Evolutionary conservation across 2,113 vertebrate genomes (phyloP).

Genomic region (Galemys pyrenaicus): DNA sequence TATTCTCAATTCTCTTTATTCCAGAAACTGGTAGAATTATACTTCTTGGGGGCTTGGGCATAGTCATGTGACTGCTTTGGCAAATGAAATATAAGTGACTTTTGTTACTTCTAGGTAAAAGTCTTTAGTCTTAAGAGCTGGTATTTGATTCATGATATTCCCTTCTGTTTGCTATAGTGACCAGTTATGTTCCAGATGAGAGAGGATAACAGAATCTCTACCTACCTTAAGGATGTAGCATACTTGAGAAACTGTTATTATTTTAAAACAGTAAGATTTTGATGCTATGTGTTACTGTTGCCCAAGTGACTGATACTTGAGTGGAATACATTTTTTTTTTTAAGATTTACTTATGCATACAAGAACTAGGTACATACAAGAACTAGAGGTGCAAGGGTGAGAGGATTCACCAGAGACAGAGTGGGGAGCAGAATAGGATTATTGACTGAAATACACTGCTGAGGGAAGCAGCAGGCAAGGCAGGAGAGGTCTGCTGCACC

Average conservation of each 20-base stretch:
- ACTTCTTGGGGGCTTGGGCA: neutral
- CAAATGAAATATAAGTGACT: conserved; percentile 42
- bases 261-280: conserved; percentile 33
- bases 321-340: no score
- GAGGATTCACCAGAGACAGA: no score
- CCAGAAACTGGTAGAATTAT: conserved; percentile 9
- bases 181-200: neutral
- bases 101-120: conserved; percentile 21
- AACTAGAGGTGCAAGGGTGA: no score
- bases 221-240: neutral
- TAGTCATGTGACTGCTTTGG: conserved; percentile 9
- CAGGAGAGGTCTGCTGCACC: no score
- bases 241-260: conserved; percentile 29
- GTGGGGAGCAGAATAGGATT: no score
- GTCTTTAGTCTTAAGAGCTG: conserved; percentile 6
- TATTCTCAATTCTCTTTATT: conserved; percentile 47
- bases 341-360: no score
- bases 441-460: no score
- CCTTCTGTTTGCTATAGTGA: conserved; percentile 5
- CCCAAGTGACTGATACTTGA: neutral
- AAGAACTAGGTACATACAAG: no score
- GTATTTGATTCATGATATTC: neutral
- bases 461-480: no score
- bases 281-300: neutral
- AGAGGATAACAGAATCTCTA: conserved; percentile 34